A percentile compares a stretch with the other conserved stretches of the same genome.
Evolutionary conservation across 2,888 invertebrate genomes (phyloP).

Genomic region (Cynaeus angustus): DNA sequence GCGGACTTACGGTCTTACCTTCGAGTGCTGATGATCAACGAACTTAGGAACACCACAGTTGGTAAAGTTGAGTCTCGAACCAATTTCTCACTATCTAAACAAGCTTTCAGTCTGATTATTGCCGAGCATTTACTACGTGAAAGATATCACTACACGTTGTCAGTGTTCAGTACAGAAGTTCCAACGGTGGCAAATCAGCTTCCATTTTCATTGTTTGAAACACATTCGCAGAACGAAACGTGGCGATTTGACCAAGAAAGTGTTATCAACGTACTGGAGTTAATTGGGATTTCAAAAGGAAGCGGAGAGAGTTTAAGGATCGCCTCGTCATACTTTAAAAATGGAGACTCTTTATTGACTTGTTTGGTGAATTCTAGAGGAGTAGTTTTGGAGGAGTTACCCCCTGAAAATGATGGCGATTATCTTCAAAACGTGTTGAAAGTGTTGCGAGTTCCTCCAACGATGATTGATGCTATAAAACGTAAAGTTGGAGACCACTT

Average conservation of each 20-base stretch:
- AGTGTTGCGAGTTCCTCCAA: slow-evolving; percentile 11
- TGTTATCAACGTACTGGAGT: slow-evolving; percentile 57
- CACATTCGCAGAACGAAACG: slow-evolving; percentile 30
- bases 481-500: slow-evolving; percentile 6
- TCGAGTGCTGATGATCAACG: slow-evolving; percentile 76
- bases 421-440: slow-evolving; percentile 17
- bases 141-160: slow-evolving; percentile 76
- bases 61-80: slow-evolving; percentile 56
- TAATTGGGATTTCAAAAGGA: slow-evolving; percentile 57
- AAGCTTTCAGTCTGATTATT: slow-evolving; percentile 77
- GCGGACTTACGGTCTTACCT: slow-evolving; percentile 76
- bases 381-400: background rate
- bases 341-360: slow-evolving; percentile 21
- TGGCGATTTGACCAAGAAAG: slow-evolving; percentile 58
- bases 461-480: background rate
- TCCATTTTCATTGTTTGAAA: slow-evolving; percentile 48
- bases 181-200: slow-evolving; percentile 70
- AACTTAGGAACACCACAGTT: slow-evolving; percentile 73
- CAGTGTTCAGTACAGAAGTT: slow-evolving; percentile 78
- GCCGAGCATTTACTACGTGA: slow-evolving; percentile 76
- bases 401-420: background rate
- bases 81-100: slow-evolving; percentile 70
- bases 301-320: slow-evolving; percentile 48
- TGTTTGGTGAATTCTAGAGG: slow-evolving; percentile 30
- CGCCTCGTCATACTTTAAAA: slow-evolving; percentile 18